Evolutionary conservation across 2,797 vertebrate genomes (phyloP), one percentile per base, ranked within the genome.

Genomic region (Trematomus bernacchii): DNA sequence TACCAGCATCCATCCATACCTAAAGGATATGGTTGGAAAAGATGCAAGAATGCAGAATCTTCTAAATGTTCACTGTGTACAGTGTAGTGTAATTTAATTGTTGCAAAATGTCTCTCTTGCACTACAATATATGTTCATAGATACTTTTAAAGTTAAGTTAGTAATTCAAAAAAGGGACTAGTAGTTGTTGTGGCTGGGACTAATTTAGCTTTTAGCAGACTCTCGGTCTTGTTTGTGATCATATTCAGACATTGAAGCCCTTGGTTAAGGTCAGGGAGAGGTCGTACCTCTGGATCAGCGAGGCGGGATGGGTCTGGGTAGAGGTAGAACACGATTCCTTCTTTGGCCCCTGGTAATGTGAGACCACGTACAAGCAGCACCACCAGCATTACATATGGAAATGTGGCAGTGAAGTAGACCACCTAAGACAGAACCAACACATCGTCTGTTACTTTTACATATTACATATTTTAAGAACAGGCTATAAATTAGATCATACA

Each of bases 391-490:
- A 98, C 63, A 40, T 97, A 99, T 1, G 98, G 98, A 83, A 99
- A 99, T 0, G 97, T 98, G 76, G 97, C 97, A 0, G 98, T 99
- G 89, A 99, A 97, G 82, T 99, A 99, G 2, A 99, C 97, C 58
- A 96, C 94, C 95, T 96, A 65, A 60, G 48, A 84, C 52, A 76
- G 8, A 80, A 65, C 3, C 9, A 75, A 9, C 5, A 62, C 10
- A 9, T 6, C 71, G 12, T 71, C 2, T 44, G 9, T 3, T 4
- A 40, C 1, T 23, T 62, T 44, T 51, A 19, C 21, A 66, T 2
- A 30, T 33, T 0, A 14, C 16, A 43, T 42, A 19, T 6, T 11
- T 54, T 8, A 10, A 40, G 23, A 19, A 27, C 10, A 66, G 5
- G 19, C 7, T 65, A 62, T 14, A 13, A 6, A 63, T 60, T 0